These are phyloP conservation scores for Natrix natrix DNA, from an alignment of 2,797 vertebrate genomes.

Conservation along the genomic window DNA sequence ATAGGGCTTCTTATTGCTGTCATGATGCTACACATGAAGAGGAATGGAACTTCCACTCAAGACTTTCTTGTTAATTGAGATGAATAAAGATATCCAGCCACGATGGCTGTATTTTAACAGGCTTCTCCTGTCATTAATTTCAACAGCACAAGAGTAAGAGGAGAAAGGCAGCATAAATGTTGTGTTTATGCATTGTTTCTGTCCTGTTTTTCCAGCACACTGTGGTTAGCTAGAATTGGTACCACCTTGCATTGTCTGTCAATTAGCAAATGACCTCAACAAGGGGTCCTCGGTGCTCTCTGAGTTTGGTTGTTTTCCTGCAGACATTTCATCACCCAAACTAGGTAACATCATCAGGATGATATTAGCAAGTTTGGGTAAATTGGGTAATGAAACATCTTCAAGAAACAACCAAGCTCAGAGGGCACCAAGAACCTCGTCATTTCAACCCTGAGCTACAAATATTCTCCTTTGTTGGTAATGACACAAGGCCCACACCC, in stretches of 20 bases:
- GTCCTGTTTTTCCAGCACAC: not conserved
- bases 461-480: not conserved
- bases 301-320: not conserved
- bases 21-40: not conserved
- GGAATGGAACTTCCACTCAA: not conserved
- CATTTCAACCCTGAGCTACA: not conserved
- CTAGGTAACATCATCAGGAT: not conserved
- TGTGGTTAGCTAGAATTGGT: not conserved
- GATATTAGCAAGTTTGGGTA: not conserved
- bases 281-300: not conserved
- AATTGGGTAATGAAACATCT: not conserved
- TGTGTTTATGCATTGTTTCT: not conserved
- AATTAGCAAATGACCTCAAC: not conserved
- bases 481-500: not conserved
- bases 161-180: not conserved
- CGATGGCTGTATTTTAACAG: not conserved
- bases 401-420: not conserved
- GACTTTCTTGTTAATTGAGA: not conserved
- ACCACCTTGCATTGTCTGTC: not conserved
- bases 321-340: not conserved
- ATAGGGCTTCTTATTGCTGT: not conserved
- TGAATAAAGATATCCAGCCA: conserved; percentile 3
- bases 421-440: not conserved
- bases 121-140: not conserved
- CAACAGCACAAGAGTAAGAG: not conserved